Evolutionary conservation across 2,888 invertebrate species (phyloP).

Genomic region (Nomada ruficornis): DNA sequence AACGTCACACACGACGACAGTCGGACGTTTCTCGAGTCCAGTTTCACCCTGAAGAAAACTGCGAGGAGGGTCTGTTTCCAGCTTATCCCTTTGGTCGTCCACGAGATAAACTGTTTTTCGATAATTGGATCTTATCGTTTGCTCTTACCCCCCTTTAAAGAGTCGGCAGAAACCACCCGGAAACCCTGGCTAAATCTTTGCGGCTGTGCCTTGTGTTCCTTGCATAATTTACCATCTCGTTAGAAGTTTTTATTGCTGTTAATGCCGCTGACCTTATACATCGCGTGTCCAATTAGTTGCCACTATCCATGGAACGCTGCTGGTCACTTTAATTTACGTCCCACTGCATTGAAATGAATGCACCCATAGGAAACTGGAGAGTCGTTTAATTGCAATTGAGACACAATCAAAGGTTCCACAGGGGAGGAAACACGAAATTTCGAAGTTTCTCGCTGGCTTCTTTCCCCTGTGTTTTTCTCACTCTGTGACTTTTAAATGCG

Average conservation of each 20-base stretch:
- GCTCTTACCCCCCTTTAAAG: conserved; percentile 50
- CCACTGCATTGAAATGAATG: too few species aligned
- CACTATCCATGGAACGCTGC: background rate
- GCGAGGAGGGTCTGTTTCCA: conserved; percentile 33
- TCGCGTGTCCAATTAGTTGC: conserved; percentile 30
- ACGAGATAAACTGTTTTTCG: conserved; percentile 73
- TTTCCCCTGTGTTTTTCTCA: background rate
- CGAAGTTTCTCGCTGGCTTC: background rate
- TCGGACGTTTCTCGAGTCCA: conserved; percentile 45
- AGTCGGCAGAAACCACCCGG: conserved; percentile 38
- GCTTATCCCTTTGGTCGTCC: conserved; percentile 66
- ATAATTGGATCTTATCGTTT: conserved; percentile 73
- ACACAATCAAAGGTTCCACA: background rate
- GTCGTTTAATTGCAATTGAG: too few species aligned
- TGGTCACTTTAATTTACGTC: background rate
- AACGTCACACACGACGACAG: conserved; percentile 35
- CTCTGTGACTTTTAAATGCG: background rate
- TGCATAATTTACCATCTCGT: conserved; percentile 70
- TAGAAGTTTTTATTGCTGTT: conserved; percentile 60
- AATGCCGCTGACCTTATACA: conserved; percentile 14
- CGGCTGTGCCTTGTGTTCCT: conserved; percentile 30
- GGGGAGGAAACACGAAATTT: background rate
- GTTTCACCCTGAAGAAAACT: conserved; percentile 56
- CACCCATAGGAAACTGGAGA: too few species aligned
- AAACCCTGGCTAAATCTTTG: conserved; percentile 56